Percentiles rank a stretch among this genome's conserved stretches.
Evolutionary conservation across 2,797 vertebrate genomes (phyloP).

Genomic region (Malurus splendens): DNA sequence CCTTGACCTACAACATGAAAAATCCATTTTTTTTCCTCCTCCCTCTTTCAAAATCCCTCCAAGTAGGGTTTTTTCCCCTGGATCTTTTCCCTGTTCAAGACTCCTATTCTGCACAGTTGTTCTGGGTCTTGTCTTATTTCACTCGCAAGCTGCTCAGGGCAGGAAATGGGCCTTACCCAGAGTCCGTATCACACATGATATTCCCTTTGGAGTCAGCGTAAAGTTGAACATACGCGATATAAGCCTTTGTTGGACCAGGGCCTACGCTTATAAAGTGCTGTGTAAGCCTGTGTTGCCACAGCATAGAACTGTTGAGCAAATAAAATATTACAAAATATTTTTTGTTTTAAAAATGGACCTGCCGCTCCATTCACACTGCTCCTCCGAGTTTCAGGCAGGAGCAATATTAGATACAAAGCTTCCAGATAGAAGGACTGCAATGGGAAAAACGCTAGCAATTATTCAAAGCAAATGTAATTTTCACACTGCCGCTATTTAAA

Average conservation of each 20-base stretch:
- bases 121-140: constrained; percentile 51
- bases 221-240: constrained; percentile 47
- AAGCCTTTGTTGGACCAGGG: constrained; percentile 54
- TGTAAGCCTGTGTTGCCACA: constrained; percentile 52
- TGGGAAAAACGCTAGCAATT: constrained; percentile 58
- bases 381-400: constrained; percentile 14
- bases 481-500: constrained; percentile 65
- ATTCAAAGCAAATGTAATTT: constrained; percentile 66
- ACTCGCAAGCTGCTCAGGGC: constrained; percentile 12
- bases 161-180: constrained; percentile 48
- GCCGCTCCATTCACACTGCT: constrained; percentile 53
- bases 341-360: constrained; percentile 50
- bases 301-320: constrained; percentile 51
- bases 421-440: constrained; percentile 37
- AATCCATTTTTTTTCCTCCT: neutral
- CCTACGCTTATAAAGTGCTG: constrained; percentile 49
- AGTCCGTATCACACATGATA: constrained; percentile 28
- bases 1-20: neutral
- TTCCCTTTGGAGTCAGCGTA: constrained; percentile 29
- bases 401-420: constrained; percentile 45
- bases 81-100: neutral
- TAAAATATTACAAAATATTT: constrained; percentile 48
- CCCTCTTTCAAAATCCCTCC: neutral
- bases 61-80: neutral
- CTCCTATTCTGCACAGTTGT: neutral